A percentile compares a stretch with the other conserved stretches of the same genome.
phyloP scores from a whole-genome alignment of 2,888 invertebrate species.

The Athalia rosae region DNA sequence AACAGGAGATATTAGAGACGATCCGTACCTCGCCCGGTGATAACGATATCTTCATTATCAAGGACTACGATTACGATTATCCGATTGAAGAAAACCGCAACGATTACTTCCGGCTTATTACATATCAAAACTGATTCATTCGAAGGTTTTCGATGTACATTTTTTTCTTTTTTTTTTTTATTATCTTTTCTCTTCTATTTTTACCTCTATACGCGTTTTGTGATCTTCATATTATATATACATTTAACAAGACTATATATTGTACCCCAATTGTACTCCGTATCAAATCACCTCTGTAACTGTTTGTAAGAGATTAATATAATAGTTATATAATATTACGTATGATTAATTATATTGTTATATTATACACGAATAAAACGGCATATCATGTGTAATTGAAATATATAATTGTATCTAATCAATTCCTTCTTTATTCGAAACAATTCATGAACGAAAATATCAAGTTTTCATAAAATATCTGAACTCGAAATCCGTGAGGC shows the following conservation, averaged over 20 bases:
- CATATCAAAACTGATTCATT: neutral
- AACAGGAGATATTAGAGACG: conserved; percentile 58
- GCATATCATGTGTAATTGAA: conserved; percentile 38
- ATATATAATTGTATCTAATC: conserved; percentile 46
- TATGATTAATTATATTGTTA: too few relatives aligned
- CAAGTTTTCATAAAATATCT: too few relatives aligned
- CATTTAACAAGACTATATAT: conserved; percentile 13
- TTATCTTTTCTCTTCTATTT: too few relatives aligned
- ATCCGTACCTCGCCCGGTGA: neutral
- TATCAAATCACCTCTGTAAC: neutral
- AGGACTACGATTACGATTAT: neutral
- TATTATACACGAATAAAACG: conserved; percentile 6
- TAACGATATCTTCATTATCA: neutral
- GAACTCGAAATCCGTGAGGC: too few relatives aligned
- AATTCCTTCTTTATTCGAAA: conserved; percentile 32
- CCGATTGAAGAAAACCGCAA: neutral
- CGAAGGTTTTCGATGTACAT: neutral
- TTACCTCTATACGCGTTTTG: neutral
- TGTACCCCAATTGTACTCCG: neutral
- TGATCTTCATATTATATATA: neutral
- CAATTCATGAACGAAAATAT: neutral
- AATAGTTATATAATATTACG: neutral
- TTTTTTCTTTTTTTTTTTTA: neutral
- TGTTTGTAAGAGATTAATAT: conserved; percentile 13
- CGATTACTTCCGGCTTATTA: conserved; percentile 24